phyloP scores from a whole-genome alignment of 2,888 invertebrate genomes.

The Gryllus longicercus region DNA sequence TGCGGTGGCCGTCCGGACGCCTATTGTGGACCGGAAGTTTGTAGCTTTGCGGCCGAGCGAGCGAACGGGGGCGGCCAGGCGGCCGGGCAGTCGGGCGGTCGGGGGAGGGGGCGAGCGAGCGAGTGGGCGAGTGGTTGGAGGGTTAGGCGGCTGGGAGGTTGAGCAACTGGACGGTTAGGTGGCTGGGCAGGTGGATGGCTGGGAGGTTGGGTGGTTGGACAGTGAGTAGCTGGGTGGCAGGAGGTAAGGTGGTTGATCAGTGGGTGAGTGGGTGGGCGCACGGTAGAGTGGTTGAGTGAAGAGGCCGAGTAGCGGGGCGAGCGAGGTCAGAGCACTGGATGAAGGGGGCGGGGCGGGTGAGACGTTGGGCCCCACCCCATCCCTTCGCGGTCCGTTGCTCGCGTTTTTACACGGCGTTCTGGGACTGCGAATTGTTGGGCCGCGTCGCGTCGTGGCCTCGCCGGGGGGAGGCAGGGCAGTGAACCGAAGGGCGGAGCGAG shows the following conservation, averaged over 20 bases:
- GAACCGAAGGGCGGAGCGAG: too few species aligned
- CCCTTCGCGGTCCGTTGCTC: not conserved
- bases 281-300: not conserved
- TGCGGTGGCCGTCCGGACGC: not conserved
- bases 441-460: not conserved
- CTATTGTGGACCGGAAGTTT: conserved; percentile 17
- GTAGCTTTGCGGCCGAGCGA: not conserved
- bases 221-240: too few species aligned
- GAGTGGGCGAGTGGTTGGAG: not conserved
- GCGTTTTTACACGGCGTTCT: not conserved
- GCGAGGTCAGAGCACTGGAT: not conserved
- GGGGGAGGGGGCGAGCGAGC: not conserved
- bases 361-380: not conserved
- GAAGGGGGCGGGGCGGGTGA: not conserved
- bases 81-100: not conserved
- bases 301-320: not conserved
- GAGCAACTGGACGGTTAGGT: too few species aligned
- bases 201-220: too few species aligned
- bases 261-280: too few species aligned
- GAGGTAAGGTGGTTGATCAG: too few species aligned
- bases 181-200: too few species aligned
- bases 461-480: too few species aligned
- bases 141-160: too few species aligned
- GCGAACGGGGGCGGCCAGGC: not conserved
- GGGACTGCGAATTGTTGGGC: not conserved